Evolutionary conservation across 2,113 vertebrate species (phyloP).

Genomic region (Fulmarus glacialis): DNA sequence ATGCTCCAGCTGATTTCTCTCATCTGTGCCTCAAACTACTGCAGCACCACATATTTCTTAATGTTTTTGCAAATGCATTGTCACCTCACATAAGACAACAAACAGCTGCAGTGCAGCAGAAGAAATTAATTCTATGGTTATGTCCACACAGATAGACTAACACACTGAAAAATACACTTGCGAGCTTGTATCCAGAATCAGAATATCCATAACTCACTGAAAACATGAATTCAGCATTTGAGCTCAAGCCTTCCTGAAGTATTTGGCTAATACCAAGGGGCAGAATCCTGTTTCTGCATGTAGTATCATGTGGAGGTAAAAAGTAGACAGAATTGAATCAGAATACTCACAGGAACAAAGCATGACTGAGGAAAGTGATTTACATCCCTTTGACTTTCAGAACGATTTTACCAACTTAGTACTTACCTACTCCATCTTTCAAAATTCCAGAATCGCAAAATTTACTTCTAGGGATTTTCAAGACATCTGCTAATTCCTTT

Average conservation of each 20-base stretch:
- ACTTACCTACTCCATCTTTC: slow-evolving; percentile 20
- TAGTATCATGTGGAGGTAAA: fast-evolving
- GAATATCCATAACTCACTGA: not conserved
- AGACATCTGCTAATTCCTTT: not conserved
- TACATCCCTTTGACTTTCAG: not conserved
- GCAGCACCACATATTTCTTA: not conserved
- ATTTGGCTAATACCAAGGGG: not conserved
- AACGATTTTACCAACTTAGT: not conserved
- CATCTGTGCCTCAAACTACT: not conserved
- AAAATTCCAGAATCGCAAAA: not conserved
- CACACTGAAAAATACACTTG: not conserved
- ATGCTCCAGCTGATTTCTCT: not conserved
- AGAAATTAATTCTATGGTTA: not conserved
- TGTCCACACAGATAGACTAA: not conserved
- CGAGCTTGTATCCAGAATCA: not conserved
- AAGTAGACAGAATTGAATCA: not conserved
- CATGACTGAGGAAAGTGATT: not conserved
- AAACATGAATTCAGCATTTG: not conserved
- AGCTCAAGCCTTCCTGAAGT: not conserved
- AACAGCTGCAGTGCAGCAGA: not conserved
- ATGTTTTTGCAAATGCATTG: not conserved
- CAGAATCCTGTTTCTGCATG: not conserved
- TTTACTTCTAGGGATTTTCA: slow-evolving; percentile 21
- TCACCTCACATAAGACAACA: not conserved
- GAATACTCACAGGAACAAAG: not conserved